Base-by-base conservation (phyloP, 2,113 vertebrate species). In the Ptilorrhoa leucosticta region DNA sequence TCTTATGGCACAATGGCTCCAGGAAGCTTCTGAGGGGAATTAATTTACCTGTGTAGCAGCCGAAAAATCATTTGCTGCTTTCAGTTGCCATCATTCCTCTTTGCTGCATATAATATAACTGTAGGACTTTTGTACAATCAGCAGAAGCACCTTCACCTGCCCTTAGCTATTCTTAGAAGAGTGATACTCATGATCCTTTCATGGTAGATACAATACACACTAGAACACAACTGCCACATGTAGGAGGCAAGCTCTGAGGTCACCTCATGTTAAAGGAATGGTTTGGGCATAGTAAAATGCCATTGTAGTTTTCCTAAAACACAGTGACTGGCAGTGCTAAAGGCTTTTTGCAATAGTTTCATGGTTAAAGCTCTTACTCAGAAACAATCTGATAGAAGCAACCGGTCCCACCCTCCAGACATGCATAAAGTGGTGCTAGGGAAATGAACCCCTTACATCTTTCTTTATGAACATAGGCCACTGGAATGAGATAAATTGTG, bases 171-270 rank as follows among this genome's bases (percentile, higher is more conserved):
- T 44, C 53, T 83, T 30, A 60, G 33, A 31, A 45, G 42, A 63
- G 8, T 37, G 70, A 79, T 6, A 12, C 22, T 6, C 14, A 19
- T 11, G 14, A 79, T 9, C 14, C 12, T 69, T 23, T 82, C 1
- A 1, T 44, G 31, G 45, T 7, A 30, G n/a, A 13, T n/a, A 6
- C 6, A 60, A 64, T 9, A 9, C 16, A 37, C 23, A 14, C 5
- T 15, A 22, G 5, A 33, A 6, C 45, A 17, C 40, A 70, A 19
- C 24, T 10, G 14, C 13, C 61, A 35, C 18, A 6, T 0, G 1
- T 10, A 66, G 72, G 7, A 83, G 15, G 12, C 20, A 12, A 26
- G 23, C 12, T 76, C 35, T 68, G 76, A 37, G 56, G 14, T 84
- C 19, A 48, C 7, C 26, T 58, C 27, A 10, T 15, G 4, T 13